Base-by-base conservation (phyloP, 2,888 invertebrate species). In the Aphidoletes aphidimyza region DNA sequence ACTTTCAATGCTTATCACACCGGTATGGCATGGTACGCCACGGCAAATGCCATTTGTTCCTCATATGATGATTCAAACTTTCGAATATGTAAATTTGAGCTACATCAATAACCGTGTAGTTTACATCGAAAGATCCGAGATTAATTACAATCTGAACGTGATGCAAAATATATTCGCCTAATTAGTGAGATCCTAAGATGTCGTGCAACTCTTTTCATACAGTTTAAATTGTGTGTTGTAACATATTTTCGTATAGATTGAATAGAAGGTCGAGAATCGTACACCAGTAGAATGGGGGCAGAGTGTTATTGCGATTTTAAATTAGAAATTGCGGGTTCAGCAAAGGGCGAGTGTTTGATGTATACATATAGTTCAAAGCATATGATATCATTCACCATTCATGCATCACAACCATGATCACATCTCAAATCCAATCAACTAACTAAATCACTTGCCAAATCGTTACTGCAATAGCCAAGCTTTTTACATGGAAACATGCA, bases 71-170 rank as follows among this genome's bases (percentile, higher is more conserved):
- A 69, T 26, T 69, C 30, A 69, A 69, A 69, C 26, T 30, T 30
- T 30, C 69, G n/a, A 69, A 69, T 69, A 69, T 69, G 69, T 69
- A 69, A 69, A 69, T 26, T 26, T 22, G 3, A 69, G 69, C 69
- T 11, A 69, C 69, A 69, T 69, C 69, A 69, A 69, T 69, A 69
- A 69, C 30, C 3, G 30, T 11, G 34, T 69, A 30, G 30, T 69
- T 69, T 30, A 69, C 69, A 69, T 34, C 14, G 9, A 69, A n/a
- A 69, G 69, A 69, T 69, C 69, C 14, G 69, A 30, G 69, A 69
- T 69, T 69, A 69, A 69, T 69, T 69, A 69, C 30, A 54, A 69
- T 69, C 14, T 69, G 34, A 30, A 69, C 69, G 69, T 69, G 69
- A 69, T 14, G 30, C 17, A 69, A 69, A 69, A 30, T 69, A 69